Evolutionary conservation across 2,113 vertebrate genomes (phyloP).

Genomic region (Poeciliopsis turrubarensis): DNA sequence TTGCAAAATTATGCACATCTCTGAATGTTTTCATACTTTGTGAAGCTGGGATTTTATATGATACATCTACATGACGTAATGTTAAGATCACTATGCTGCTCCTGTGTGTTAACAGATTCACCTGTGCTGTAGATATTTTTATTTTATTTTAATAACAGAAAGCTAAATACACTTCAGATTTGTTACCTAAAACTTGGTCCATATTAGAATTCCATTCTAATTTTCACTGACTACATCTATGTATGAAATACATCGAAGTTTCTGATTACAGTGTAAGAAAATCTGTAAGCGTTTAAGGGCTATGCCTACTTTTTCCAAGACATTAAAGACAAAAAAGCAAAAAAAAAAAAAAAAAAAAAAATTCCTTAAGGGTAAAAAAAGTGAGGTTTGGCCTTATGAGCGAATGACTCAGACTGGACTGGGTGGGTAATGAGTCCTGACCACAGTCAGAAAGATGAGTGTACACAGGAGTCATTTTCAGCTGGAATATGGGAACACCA

Average conservation of each 20-base stretch:
- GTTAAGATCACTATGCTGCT: too few species aligned
- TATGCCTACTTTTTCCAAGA: too few species aligned
- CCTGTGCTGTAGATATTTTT: too few species aligned
- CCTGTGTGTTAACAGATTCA: too few species aligned
- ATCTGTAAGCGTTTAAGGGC: too few species aligned
- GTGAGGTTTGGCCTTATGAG: neutral
- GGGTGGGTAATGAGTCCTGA: neutral
- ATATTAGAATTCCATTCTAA: neutral
- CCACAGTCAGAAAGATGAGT: constrained; percentile 20
- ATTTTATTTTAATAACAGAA: neutral
- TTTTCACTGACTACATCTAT: neutral
- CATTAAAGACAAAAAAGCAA: too few species aligned
- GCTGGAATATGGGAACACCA: constrained; percentile 38
- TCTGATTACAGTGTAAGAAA: neutral
- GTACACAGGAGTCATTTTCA: constrained; percentile 23
- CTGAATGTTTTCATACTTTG: neutral
- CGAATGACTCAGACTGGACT: neutral
- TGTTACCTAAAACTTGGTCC: too few species aligned
- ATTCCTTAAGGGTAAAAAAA: neutral
- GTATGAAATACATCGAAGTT: neutral
- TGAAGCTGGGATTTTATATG: too few species aligned
- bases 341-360: too few species aligned
- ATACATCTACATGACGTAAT: too few species aligned
- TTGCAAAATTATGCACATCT: neutral
- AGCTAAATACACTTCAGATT: neutral